Conservation (phyloP, 2,113 vertebrate species). For the Otolemur garnettii region DNA sequence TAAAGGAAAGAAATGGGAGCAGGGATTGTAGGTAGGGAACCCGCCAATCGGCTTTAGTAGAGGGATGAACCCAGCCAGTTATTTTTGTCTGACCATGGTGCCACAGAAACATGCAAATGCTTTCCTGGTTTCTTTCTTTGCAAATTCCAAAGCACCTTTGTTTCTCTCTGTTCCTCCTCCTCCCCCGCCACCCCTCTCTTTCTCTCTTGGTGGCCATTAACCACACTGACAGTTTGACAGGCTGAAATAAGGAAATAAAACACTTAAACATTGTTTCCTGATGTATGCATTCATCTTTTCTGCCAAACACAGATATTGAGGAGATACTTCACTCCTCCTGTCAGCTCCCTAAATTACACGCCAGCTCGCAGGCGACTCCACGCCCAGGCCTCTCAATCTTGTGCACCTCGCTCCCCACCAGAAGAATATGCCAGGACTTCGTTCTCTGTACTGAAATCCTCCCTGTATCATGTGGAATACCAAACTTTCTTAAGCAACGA, state of each 20-base stretch:
- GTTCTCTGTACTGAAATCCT: neutral
- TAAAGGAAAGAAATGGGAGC: accelerated
- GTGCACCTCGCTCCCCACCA: constrained; percentile 64
- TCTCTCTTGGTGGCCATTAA: constrained; percentile 91
- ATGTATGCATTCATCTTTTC: constrained; percentile 95
- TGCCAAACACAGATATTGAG: constrained; percentile 94
- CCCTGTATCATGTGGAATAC: constrained; percentile 60
- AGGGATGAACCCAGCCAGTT: neutral
- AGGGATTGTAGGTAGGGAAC: neutral
- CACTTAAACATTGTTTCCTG: constrained; percentile 92
- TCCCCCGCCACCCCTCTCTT: constrained; percentile 70
- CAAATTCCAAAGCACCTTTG: constrained; percentile 84
- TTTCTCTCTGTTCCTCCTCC: constrained; percentile 82
- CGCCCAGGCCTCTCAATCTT: constrained; percentile 71
- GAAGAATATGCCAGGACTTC: constrained; percentile 20
- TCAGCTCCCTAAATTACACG: constrained; percentile 92
- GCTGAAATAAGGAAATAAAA: constrained; percentile 92
- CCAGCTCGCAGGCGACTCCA: constrained; percentile 80
- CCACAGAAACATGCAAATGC: constrained; percentile 72
- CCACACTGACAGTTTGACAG: constrained; percentile 91
- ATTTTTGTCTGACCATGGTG: constrained; percentile 64
- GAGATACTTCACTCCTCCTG: constrained; percentile 93
- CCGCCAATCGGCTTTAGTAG: neutral
- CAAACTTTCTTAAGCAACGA: constrained; percentile 56
- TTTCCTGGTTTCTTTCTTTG: constrained; percentile 77